A percentile compares a stretch with the other conserved stretches of the same genome.
phyloP scores from a whole-genome alignment of 1,140 invertebrate genomes.

The Bombyx mandarina region DNA sequence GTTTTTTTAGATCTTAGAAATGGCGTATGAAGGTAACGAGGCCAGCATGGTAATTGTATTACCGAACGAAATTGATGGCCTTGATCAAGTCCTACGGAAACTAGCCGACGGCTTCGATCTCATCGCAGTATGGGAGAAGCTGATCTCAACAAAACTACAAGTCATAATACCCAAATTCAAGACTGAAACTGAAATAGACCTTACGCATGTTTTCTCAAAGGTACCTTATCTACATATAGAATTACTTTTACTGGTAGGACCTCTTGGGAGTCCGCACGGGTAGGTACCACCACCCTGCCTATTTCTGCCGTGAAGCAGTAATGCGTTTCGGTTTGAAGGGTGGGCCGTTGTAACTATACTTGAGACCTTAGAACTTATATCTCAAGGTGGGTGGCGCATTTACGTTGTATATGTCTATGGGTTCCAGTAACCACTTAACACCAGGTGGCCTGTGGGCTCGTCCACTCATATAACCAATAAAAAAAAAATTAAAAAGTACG shows the following conservation, averaged over 20 bases:
- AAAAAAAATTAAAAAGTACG: neutral
- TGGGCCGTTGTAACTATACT: too few relatives aligned
- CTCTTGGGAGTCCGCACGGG: too few relatives aligned
- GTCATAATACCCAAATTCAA: conserved; percentile 42
- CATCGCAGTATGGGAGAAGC: conserved; percentile 31
- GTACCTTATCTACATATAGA: conserved; percentile 18
- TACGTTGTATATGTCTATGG: too few relatives aligned
- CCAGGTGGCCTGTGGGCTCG: too few relatives aligned
- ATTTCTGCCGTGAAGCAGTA: too few relatives aligned
- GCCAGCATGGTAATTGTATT: conserved; percentile 77
- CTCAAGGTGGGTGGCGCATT: too few relatives aligned
- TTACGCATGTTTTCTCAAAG: conserved; percentile 38
- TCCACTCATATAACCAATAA: neutral
- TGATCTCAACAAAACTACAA: conserved; percentile 34
- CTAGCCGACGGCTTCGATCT: conserved; percentile 44
- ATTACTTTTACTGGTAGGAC: neutral
- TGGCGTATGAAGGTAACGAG: conserved; percentile 73
- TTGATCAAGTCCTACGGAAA: conserved; percentile 31
- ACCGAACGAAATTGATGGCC: conserved; percentile 74
- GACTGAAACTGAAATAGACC: conserved; percentile 57
- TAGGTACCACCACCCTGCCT: too few relatives aligned
- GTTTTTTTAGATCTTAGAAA: conserved; percentile 59
- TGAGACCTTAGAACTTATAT: too few relatives aligned
- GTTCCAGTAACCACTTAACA: too few relatives aligned
- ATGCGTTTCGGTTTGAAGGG: too few relatives aligned